A percentile compares a stretch with the other conserved stretches of the same genome.
Evolutionary conservation across 2,113 vertebrate species (phyloP).

Genomic region (Planiliza haematocheilus): DNA sequence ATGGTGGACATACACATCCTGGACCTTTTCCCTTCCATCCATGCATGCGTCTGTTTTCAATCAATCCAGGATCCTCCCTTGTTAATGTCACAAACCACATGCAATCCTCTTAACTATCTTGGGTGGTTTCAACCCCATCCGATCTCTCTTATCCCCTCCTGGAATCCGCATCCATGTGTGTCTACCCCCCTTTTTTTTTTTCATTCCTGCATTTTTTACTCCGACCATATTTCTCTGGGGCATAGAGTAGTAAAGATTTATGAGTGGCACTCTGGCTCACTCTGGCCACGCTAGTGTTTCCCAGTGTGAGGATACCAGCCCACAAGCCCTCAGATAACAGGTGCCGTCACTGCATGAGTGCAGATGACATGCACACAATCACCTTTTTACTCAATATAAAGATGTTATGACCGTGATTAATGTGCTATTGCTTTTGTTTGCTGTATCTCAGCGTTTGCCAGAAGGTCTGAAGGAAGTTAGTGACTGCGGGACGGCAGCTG

Average conservation of each 20-base stretch:
- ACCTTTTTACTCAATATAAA: not conserved
- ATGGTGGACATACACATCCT: constrained; percentile 37
- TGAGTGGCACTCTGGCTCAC: constrained; percentile 49
- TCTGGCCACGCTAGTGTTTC: constrained; percentile 45
- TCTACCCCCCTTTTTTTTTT: constrained; percentile 40
- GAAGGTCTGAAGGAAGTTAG: constrained; percentile 37
- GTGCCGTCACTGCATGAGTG: constrained; percentile 52
- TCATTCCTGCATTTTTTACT: constrained; percentile 25
- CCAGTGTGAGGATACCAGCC: constrained; percentile 41
- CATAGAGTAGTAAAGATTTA: constrained; percentile 72
- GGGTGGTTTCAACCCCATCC: constrained; percentile 64
- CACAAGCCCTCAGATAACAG: constrained; percentile 55
- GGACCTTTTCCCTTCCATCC: constrained; percentile 49
- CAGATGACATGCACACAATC: constrained; percentile 3
- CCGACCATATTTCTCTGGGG: constrained; percentile 57
- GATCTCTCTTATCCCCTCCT: constrained; percentile 43
- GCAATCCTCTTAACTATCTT: constrained; percentile 71
- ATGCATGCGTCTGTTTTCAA: constrained; percentile 68
- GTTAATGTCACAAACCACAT: constrained; percentile 73
- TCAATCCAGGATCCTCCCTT: constrained; percentile 64
- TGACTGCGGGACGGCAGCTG: constrained; percentile 64
- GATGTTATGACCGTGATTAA: not conserved
- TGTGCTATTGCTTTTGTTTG: not conserved
- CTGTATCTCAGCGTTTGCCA: constrained; percentile 32
- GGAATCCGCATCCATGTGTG: constrained; percentile 48